These are phyloP conservation scores for Ormyrus nitidulus DNA, from an alignment of 2,888 invertebrate genomes.

Conservation along the genomic window DNA sequence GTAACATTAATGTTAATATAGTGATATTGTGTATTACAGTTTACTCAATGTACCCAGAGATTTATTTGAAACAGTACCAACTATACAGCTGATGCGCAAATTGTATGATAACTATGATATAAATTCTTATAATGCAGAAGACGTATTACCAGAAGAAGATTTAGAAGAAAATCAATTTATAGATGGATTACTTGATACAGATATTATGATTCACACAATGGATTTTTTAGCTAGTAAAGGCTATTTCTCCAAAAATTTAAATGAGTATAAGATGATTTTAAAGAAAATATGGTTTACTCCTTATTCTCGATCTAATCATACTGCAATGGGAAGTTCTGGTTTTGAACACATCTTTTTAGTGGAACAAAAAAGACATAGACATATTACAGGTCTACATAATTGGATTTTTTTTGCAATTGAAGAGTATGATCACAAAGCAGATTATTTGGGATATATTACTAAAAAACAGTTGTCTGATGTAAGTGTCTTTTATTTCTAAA, in stretches of 20 bases:
- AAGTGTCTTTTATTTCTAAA: slow-evolving; percentile 53
- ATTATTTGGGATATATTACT: slow-evolving; percentile 74
- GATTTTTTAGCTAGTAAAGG: slow-evolving; percentile 61
- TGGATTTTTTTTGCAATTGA: slow-evolving; percentile 78
- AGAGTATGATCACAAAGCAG: slow-evolving; percentile 73
- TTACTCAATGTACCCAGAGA: slow-evolving; percentile 43
- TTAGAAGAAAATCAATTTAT: slow-evolving; percentile 61
- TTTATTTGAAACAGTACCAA: slow-evolving; percentile 48
- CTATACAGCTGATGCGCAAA: slow-evolving; percentile 53
- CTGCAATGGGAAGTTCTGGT: slow-evolving; percentile 77
- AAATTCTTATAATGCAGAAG: slow-evolving; percentile 57
- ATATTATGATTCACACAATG: slow-evolving; percentile 58
- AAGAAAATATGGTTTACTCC: slow-evolving; percentile 72
- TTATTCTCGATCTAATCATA: slow-evolving; percentile 72
- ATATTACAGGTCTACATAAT: slow-evolving; percentile 78
- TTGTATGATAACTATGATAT: slow-evolving; percentile 63
- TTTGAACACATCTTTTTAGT: slow-evolving; percentile 81
- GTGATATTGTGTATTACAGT: slow-evolving; percentile 14
- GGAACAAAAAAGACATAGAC: slow-evolving; percentile 75
- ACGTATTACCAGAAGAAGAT: slow-evolving; percentile 56
- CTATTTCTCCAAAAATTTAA: slow-evolving; percentile 57
- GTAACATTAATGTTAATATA: no score
- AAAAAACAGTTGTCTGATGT: slow-evolving; percentile 67
- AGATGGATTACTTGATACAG: slow-evolving; percentile 56
- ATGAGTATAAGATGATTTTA: slow-evolving; percentile 64